phyloP scores from a whole-genome alignment of 2,113 vertebrate genomes.

The Rhagologus leucostigma region DNA sequence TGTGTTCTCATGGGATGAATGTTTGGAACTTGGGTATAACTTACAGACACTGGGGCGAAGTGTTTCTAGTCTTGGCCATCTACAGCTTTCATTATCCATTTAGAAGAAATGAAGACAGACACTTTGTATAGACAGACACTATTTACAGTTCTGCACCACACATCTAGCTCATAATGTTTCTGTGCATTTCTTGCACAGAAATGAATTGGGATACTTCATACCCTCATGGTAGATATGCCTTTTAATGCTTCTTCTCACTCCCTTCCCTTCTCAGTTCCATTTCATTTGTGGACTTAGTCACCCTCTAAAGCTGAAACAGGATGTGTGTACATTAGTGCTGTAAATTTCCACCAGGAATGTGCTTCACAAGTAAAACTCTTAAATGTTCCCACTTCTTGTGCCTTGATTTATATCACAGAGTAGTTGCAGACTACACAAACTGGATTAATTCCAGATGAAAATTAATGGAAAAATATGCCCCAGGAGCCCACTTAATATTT shows the following conservation, averaged over 20 bases:
- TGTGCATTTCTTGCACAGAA: background rate
- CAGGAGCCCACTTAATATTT: background rate
- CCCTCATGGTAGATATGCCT: background rate
- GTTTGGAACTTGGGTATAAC: background rate
- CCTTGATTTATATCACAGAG: background rate
- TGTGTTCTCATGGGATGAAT: background rate
- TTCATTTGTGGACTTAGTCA: background rate
- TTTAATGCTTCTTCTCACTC: fast-evolving
- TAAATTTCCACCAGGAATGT: background rate
- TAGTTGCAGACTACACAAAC: background rate
- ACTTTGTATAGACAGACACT: background rate
- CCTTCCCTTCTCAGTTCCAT: background rate
- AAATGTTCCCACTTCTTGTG: background rate
- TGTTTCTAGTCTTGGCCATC: background rate
- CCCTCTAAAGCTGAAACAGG: background rate
- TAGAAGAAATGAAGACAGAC: background rate
- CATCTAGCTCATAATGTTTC: background rate
- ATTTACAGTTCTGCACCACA: background rate
- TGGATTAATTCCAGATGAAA: background rate
- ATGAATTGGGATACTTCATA: background rate
- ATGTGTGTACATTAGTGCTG: background rate
- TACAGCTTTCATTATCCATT: background rate
- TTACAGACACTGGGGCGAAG: background rate
- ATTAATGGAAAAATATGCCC: background rate
- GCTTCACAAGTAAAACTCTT: background rate